Conservation (phyloP, 2,888 invertebrate species). For the Malachius bipustulatus region DNA sequence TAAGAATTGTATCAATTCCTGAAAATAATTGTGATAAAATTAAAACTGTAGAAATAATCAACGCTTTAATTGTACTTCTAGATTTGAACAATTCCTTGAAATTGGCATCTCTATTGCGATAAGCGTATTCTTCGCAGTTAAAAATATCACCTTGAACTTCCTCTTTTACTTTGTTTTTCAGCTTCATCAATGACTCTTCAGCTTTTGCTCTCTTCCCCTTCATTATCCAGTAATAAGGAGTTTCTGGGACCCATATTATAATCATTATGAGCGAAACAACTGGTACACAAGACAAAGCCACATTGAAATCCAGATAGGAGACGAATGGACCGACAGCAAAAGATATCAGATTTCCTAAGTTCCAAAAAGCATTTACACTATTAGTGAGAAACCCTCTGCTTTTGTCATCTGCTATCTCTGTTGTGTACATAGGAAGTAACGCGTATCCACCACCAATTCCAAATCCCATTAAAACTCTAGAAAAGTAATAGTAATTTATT, state of each 20-base stretch:
- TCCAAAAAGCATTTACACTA: constrained; percentile 61
- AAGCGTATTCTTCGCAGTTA: constrained; percentile 24
- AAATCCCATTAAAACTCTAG: constrained; percentile 45
- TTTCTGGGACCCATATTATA: constrained; percentile 66
- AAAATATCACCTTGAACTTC: background rate
- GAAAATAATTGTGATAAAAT: constrained; percentile 70
- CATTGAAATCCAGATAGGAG: constrained; percentile 49
- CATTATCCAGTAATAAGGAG: constrained; percentile 55
- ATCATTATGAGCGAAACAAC: constrained; percentile 39
- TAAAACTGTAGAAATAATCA: constrained; percentile 57
- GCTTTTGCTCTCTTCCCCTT: constrained; percentile 51
- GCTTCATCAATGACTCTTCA: constrained; percentile 30
- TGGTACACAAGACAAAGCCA: constrained; percentile 36
- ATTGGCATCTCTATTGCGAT: constrained; percentile 48
- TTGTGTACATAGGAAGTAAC: constrained; percentile 71
- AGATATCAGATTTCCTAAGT: constrained; percentile 53
- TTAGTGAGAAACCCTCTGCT: constrained; percentile 56
- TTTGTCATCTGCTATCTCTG: constrained; percentile 67
- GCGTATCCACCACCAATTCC: constrained; percentile 59
- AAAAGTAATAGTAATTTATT: constrained; percentile 29
- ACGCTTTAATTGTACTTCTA: constrained; percentile 57
- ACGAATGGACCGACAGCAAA: constrained; percentile 61
- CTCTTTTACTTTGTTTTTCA: background rate
- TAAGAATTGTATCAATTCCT: constrained; percentile 65
- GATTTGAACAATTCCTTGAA: background rate